A percentile compares a stretch with the other conserved stretches of the same genome.
These are phyloP conservation scores for Microcebus griseorufus DNA, from an alignment of 2,113 vertebrate species.

Conservation along the genomic window DNA sequence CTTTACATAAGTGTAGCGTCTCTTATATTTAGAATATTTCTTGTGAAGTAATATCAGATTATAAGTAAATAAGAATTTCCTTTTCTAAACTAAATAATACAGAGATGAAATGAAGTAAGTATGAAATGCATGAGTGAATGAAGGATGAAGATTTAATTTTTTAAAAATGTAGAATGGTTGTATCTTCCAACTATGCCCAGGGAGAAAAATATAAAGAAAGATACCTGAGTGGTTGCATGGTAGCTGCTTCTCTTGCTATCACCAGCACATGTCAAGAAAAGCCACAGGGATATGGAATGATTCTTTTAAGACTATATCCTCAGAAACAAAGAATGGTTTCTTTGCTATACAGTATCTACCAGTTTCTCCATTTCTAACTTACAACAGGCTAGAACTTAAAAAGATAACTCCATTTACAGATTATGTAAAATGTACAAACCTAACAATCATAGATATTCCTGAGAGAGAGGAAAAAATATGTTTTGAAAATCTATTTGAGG, in stretches of 20 bases:
- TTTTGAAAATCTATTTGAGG: no score
- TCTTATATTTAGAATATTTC: neutral
- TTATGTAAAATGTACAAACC: no score
- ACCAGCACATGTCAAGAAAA: neutral
- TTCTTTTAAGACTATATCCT: neutral
- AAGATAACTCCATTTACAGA: neutral
- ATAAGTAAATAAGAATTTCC: neutral
- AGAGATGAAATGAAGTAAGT: neutral
- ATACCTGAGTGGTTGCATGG: neutral
- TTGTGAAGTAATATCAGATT: neutral
- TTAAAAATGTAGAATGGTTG: neutral
- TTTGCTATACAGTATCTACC: neutral
- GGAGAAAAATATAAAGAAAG: neutral
- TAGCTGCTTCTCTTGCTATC: neutral
- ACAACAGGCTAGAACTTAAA: neutral
- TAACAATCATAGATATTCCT: no score
- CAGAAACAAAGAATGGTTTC: neutral
- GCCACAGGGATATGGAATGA: neutral
- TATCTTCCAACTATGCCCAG: neutral
- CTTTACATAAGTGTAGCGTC: neutral
- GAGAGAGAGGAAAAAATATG: no score
- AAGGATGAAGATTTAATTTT: neutral
- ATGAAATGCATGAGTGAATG: neutral
- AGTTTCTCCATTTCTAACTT: neutral
- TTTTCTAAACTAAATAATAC: neutral